Conservation (phyloP, 2,113 vertebrate genomes). For the Peromyscus leucopus region DNA sequence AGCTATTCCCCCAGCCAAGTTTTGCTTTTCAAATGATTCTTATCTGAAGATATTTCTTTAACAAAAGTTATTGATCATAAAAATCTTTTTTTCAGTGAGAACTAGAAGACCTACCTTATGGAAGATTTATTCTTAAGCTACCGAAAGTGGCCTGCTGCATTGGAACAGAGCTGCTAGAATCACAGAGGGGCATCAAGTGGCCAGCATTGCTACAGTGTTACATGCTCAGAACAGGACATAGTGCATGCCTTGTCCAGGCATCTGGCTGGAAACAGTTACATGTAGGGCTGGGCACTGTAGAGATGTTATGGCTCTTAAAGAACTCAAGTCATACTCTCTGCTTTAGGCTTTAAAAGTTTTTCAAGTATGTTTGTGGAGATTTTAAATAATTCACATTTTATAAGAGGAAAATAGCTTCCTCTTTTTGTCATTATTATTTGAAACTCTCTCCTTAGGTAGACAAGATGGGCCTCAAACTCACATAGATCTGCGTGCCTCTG, state of each 20-base stretch:
- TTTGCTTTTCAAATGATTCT: background rate
- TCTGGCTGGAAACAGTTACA: background rate
- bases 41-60: slow-evolving; percentile 33
- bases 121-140: background rate
- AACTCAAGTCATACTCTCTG: background rate
- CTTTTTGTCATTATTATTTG: background rate
- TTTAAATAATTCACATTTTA: slow-evolving; percentile 41
- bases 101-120: background rate
- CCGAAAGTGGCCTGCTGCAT: background rate
- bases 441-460: background rate
- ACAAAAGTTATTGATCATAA: background rate
- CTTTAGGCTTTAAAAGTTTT: background rate
- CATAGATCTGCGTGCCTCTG: background rate
- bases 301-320: background rate
- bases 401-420: background rate
- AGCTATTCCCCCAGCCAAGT: background rate
- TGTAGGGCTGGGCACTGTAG: background rate
- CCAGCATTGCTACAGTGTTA: background rate
- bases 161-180: background rate
- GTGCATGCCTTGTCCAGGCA: background rate
- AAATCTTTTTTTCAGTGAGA: background rate
- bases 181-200: background rate
- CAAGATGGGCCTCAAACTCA: background rate
- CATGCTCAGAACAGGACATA: accelerated
- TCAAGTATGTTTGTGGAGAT: background rate